Evolutionary conservation across 2,888 invertebrate genomes (phyloP).

Genomic region (Pecten maximus): DNA sequence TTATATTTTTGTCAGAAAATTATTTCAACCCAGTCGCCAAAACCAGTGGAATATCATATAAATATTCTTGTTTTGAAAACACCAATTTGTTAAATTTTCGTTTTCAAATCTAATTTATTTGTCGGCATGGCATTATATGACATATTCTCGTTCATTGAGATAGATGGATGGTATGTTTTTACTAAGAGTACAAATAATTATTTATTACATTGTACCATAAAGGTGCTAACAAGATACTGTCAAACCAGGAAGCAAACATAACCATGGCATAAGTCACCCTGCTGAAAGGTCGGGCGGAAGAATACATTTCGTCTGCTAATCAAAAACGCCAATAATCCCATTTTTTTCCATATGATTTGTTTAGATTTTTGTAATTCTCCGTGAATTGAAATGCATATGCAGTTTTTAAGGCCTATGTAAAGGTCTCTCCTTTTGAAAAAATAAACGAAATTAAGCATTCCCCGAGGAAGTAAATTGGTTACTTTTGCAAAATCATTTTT

Average conservation of each 20-base stretch:
- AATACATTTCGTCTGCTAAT: too few species aligned
- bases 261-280: background rate
- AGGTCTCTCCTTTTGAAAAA: too few species aligned
- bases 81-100: background rate
- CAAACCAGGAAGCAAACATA: background rate
- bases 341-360: too few species aligned
- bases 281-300: too few species aligned
- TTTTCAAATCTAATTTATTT: background rate
- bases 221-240: background rate
- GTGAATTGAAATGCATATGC: too few species aligned
- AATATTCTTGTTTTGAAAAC: background rate
- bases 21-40: background rate
- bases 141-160: background rate
- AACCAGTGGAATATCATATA: background rate
- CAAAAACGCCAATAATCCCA: too few species aligned
- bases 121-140: background rate
- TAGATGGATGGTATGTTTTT: background rate
- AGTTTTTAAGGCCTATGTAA: too few species aligned
- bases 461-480: too few species aligned
- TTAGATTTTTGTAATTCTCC: too few species aligned
- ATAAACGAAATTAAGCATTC: too few species aligned
- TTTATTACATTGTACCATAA: background rate
- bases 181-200: background rate
- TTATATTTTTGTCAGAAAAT: background rate
- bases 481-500: too few species aligned